phyloP scores from a whole-genome alignment of 2,888 invertebrate genomes.

The Neoitamus cyanurus region DNA sequence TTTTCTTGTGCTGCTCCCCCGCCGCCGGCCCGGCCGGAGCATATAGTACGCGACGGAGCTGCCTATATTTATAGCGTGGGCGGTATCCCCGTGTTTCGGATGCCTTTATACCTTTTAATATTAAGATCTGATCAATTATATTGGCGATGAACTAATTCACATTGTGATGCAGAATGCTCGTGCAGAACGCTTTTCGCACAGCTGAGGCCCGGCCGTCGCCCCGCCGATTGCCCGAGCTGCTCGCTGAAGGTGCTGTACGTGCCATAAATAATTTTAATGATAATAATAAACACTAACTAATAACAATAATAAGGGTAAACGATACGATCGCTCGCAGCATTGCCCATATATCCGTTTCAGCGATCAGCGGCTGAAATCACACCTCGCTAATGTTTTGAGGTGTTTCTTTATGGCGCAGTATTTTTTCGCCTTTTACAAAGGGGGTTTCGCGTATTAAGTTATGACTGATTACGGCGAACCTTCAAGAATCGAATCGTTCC shows the following conservation, averaged over 20 bases:
- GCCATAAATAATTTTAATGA: conserved; percentile 46
- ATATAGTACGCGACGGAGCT: neutral
- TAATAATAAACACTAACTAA: conserved; percentile 45
- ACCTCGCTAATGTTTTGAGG: conserved; percentile 29
- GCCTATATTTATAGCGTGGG: conserved; percentile 39
- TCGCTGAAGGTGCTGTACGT: conserved; percentile 12
- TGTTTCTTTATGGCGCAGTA: conserved; percentile 34
- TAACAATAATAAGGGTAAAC: conserved; percentile 45
- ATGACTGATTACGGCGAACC: conserved; percentile 5
- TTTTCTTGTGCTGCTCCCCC: conserved; percentile 11
- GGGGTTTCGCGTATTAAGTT: conserved; percentile 19
- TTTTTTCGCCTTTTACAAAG: neutral
- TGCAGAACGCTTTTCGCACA: neutral
- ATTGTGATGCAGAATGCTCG: conserved; percentile 6
- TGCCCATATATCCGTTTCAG: conserved; percentile 29
- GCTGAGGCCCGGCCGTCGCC: neutral
- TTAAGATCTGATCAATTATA: conserved; percentile 41
- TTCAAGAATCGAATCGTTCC: conserved; percentile 1
- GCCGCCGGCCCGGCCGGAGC: neutral
- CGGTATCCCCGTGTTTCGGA: conserved; percentile 33
- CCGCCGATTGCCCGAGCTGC: neutral
- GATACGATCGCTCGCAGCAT: conserved; percentile 23
- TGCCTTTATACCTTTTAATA: conserved; percentile 22
- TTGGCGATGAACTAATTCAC: conserved; percentile 40
- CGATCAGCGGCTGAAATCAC: conserved; percentile 41